Conservation (phyloP, 2,888 invertebrate species). For the Deilephila elpenor region DNA sequence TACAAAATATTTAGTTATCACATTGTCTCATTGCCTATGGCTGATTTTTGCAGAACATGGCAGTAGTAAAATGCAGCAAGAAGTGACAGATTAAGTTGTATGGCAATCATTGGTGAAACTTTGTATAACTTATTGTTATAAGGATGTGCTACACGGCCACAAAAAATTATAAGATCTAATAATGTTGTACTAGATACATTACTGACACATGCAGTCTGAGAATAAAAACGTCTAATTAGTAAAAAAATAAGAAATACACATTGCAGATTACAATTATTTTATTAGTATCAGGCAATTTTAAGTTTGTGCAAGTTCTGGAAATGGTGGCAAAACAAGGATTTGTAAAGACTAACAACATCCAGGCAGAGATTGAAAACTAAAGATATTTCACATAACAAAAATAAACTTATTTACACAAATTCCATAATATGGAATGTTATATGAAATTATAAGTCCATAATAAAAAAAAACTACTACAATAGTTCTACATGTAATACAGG, state of each 20-base stretch:
- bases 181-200: not conserved
- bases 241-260: slow-evolving; percentile 6
- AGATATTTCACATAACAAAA: slow-evolving; percentile 47
- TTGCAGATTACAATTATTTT: slow-evolving; percentile 47
- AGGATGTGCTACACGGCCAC: too few species aligned
- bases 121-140: too few species aligned
- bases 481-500: slow-evolving; percentile 51
- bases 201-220: not conserved
- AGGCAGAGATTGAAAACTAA: slow-evolving; percentile 3
- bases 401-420: slow-evolving; percentile 55
- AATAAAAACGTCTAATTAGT: not conserved
- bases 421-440: slow-evolving; percentile 76
- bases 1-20: too few species aligned
- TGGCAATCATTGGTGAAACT: too few species aligned
- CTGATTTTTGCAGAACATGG: too few species aligned
- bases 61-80: too few species aligned
- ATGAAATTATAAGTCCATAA: slow-evolving; percentile 56
- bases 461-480: slow-evolving; percentile 49
- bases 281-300: slow-evolving; percentile 55
- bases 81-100: too few species aligned
- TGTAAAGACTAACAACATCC: slow-evolving; percentile 14
- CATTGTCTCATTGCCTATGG: too few species aligned
- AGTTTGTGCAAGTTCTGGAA: slow-evolving; percentile 53
- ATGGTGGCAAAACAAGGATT: slow-evolving; percentile 33
- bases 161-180: too few species aligned